Base-by-base conservation (phyloP, 2,113 vertebrate species). In the Odontesthes bonariensis region DNA sequence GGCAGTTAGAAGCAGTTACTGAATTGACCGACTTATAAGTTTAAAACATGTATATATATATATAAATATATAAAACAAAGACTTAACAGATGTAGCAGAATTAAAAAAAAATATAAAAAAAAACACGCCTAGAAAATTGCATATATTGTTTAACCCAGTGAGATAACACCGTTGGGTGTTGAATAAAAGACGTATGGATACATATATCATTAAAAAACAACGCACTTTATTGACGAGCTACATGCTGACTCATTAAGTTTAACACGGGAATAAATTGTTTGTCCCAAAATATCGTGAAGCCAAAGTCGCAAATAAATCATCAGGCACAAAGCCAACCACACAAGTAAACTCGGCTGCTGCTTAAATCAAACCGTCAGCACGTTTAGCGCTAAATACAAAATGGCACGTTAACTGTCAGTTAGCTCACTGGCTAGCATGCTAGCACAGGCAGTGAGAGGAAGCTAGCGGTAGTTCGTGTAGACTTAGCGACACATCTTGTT, bases 351-450 rank as follows among this genome's bases (percentile, higher is more conserved):
- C 3, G 4, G 40, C 6, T n/a, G 9, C 4, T 31, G 11, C 55
- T 44, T 46, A 9, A 59, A n/a, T 17, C 0, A 33, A 27, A 35
- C 6, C 1, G 27, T 42, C 3, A 9, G 19, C 32, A 6, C 27
- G n/a, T n/a, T 23, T 17, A 27, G 49, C n/a, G 58, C 17, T 46
- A 32, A 33, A 74, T 11, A 16, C 56, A 68, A 52, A 69, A 59
- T 8, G 2, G 17, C 11, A 32, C 1, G 16, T 38, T 32, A 5
- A 61, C 73, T 35, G 72, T 20, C 33, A 42, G 46, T 16, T 17
- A 40, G 69, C 58, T 72, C 49, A 11, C 46, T 13, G 6, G 46
- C 20, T 42, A 8, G 23, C 60, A 11, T 19, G 60, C 42, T 27
- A 31, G 6, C 58, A 8, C 5, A 1, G 2, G 14, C 22, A 13